phyloP scores from a whole-genome alignment of 2,888 invertebrate species.

The Macrophya alboannulata region DNA sequence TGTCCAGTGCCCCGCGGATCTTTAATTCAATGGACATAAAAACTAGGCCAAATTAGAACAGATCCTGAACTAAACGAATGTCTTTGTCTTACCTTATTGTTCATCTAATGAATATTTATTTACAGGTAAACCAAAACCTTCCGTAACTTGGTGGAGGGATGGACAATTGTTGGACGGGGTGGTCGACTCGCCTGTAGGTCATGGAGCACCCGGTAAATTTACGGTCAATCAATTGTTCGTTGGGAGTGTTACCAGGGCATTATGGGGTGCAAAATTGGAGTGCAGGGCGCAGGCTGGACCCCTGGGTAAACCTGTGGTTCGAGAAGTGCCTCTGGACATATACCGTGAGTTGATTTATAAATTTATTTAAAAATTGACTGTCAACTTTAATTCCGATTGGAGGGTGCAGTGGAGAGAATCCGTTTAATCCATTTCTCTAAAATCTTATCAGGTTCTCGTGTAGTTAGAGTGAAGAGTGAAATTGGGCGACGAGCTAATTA shows the following conservation, averaged over 20 bases:
- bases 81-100: not conserved
- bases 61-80: not conserved
- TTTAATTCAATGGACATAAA: not conserved
- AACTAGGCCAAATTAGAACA: not conserved
- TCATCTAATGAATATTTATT: conserved; percentile 58
- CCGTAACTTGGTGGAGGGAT: conserved; percentile 92
- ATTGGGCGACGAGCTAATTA: conserved; percentile 46
- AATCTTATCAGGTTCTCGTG: not conserved
- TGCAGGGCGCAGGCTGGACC: conserved; percentile 90
- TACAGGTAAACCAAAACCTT: conserved; percentile 90
- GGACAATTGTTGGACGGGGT: conserved; percentile 88
- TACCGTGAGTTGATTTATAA: conserved; percentile 80
- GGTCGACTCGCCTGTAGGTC: conserved; percentile 83
- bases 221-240: conserved; percentile 90
- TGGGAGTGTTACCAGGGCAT: conserved; percentile 86
- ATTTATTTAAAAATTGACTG: conserved; percentile 71
- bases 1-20: not conserved
- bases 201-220: conserved; percentile 82
- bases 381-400: not conserved
- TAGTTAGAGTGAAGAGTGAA: not conserved
- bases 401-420: not conserved
- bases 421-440: not conserved
- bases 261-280: conserved; percentile 88
- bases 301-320: conserved; percentile 85
- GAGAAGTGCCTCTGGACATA: conserved; percentile 90